Conservation (phyloP, 2,888 invertebrate genomes). For the Salpingus planirostris region DNA sequence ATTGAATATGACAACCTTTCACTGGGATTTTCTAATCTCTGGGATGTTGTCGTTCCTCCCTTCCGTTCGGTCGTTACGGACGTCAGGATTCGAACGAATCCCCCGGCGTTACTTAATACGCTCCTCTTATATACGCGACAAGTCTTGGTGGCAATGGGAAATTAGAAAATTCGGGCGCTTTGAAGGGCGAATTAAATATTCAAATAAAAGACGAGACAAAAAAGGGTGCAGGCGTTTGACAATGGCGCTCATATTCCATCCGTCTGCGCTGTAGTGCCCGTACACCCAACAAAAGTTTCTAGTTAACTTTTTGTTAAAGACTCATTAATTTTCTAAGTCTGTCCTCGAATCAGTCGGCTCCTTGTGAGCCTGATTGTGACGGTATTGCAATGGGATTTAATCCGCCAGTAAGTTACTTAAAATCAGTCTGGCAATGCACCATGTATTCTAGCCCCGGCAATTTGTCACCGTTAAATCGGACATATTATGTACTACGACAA, state of each 20-base stretch:
- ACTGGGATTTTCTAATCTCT: neutral
- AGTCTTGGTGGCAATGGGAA: too few species aligned
- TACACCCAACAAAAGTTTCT: slow-evolving; percentile 2
- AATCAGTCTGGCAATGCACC: neutral
- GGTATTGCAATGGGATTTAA: slow-evolving; percentile 1
- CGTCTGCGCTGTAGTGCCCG: neutral
- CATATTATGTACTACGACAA: too few species aligned
- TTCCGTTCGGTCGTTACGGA: too few species aligned
- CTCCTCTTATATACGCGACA: too few species aligned
- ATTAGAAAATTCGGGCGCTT: too few species aligned
- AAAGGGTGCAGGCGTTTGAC: neutral
- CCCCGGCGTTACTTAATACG: too few species aligned
- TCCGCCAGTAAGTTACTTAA: neutral
- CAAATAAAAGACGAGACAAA: neutral
- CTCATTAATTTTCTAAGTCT: slow-evolving; percentile 2
- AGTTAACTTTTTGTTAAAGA: slow-evolving; percentile 1
- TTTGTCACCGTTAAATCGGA: too few species aligned
- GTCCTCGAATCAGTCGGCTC: neutral
- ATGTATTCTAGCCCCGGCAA: too few species aligned
- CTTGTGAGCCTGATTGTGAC: slow-evolving; percentile 1
- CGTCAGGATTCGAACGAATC: too few species aligned
- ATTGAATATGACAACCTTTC: slow-evolving; percentile 12
- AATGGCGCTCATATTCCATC: neutral
- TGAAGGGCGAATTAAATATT: neutral
- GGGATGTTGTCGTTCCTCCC: too few species aligned